phyloP scores from a whole-genome alignment of 2,888 invertebrate genomes.

The Drosophila greeni region DNA sequence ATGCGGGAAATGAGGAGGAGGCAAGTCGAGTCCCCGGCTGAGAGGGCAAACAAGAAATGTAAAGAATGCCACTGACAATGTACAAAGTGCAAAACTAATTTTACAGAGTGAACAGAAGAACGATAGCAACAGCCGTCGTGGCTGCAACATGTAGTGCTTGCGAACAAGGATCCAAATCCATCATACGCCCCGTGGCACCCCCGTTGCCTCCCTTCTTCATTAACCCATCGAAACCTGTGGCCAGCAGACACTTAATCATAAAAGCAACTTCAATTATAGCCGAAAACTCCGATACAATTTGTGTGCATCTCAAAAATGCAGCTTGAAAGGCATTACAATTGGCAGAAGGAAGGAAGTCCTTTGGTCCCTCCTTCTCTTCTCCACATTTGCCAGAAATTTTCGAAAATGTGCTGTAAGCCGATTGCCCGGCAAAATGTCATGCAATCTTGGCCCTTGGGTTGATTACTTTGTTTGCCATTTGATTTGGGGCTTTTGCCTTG shows the following conservation, averaged over 20 bases:
- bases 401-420: conserved; percentile 26
- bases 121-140: conserved; percentile 49
- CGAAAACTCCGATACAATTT: conserved; percentile 9
- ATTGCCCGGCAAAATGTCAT: conserved; percentile 20
- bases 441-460: conserved; percentile 24
- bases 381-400: conserved; percentile 9
- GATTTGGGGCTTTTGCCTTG: conserved; percentile 26
- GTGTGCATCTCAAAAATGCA: conserved; percentile 6
- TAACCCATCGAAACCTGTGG: conserved; percentile 31
- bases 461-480: conserved; percentile 44
- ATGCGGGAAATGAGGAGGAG: not conserved
- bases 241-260: conserved; percentile 27
- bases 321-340: conserved; percentile 8
- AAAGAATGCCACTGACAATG: conserved; percentile 74
- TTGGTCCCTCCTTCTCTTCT: not conserved
- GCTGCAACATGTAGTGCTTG: conserved; percentile 49
- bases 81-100: conserved; percentile 76
- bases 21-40: conserved; percentile 13
- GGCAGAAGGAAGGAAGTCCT: not conserved
- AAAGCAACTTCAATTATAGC: conserved; percentile 18
- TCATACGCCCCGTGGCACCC: conserved; percentile 59
- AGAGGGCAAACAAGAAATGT: conserved; percentile 58
- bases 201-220: conserved; percentile 6
- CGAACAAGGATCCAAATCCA: conserved; percentile 54
- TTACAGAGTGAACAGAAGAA: conserved; percentile 65